A percentile compares a stretch with the other conserved stretches of the same genome.
Conservation (phyloP, 1,140 invertebrate genomes). For the Drosophila malerkotliana region DNA sequence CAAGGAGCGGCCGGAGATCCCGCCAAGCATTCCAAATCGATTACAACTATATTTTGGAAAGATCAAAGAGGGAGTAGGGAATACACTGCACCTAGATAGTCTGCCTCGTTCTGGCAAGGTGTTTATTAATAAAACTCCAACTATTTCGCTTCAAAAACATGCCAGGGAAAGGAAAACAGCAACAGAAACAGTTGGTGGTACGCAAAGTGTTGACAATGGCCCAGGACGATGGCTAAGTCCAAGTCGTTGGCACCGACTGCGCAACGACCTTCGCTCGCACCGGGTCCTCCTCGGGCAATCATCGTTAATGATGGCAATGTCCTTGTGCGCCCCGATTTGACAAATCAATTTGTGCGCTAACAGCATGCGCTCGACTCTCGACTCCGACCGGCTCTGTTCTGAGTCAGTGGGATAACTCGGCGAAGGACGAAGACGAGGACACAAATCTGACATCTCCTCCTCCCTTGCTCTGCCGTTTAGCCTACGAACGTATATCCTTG, state of each 20-base stretch:
- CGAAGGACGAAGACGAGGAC: conserved; percentile 6
- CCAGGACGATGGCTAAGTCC: conserved; percentile 12
- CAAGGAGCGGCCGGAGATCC: conserved; percentile 62
- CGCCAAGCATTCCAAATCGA: conserved; percentile 79
- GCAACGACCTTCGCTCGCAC: conserved; percentile 63
- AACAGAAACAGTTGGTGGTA: conserved; percentile 77
- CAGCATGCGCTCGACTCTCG: conserved; percentile 61
- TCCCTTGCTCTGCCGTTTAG: background rate
- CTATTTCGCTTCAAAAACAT: conserved; percentile 13
- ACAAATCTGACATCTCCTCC: background rate
- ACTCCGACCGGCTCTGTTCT: conserved; percentile 8
- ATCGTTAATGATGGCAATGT: conserved; percentile 81
- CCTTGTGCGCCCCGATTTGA: conserved; percentile 73
- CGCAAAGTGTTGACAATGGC: conserved; percentile 73
- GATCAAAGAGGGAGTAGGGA: conserved; percentile 54
- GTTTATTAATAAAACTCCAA: conserved; percentile 78
- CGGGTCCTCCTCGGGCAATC: conserved; percentile 53
- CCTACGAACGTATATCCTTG: conserved; percentile 9
- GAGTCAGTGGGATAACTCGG: conserved; percentile 56
- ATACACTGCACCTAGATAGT: conserved; percentile 8
- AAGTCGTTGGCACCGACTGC: conserved; percentile 66
- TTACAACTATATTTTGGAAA: conserved; percentile 62
- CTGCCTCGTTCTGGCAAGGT: conserved; percentile 19
- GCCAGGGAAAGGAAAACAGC: conserved; percentile 17
- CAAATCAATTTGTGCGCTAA: conserved; percentile 80